These are phyloP conservation scores for Autographa gamma DNA, from an alignment of 2,888 invertebrate genomes.

Conservation along the genomic window DNA sequence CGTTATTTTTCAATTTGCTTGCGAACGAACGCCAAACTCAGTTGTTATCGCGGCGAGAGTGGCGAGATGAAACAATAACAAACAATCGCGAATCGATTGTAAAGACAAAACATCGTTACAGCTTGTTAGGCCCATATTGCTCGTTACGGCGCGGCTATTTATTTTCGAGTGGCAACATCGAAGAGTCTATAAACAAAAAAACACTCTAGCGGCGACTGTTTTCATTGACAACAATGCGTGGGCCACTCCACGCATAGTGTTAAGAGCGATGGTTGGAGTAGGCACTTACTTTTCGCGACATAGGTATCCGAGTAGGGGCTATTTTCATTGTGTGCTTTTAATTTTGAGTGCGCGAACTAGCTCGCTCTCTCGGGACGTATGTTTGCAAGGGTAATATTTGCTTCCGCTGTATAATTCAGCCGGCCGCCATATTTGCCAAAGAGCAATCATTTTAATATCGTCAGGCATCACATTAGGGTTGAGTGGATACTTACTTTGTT, in stretches of 20 bases:
- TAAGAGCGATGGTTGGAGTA: slow-evolving; percentile 83
- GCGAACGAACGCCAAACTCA: slow-evolving; percentile 63
- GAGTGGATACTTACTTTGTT: slow-evolving; percentile 81
- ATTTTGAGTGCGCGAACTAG: slow-evolving; percentile 91
- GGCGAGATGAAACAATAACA: slow-evolving; percentile 72
- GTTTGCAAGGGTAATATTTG: slow-evolving; percentile 90
- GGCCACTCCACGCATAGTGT: slow-evolving; percentile 77
- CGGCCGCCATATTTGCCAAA: slow-evolving; percentile 90
- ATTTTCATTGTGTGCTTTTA: slow-evolving; percentile 91
- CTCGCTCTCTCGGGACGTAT: slow-evolving; percentile 88
- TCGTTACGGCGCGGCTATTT: slow-evolving; percentile 85
- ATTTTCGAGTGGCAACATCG: slow-evolving; percentile 88
- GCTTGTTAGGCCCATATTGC: slow-evolving; percentile 85
- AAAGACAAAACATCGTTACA: slow-evolving; percentile 83
- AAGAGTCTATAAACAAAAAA: slow-evolving; percentile 88
- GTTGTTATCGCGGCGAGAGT: slow-evolving; percentile 65
- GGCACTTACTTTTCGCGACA: slow-evolving; percentile 88
- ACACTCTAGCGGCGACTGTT: slow-evolving; percentile 86
- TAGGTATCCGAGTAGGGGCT: slow-evolving; percentile 85
- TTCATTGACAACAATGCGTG: slow-evolving; percentile 87
- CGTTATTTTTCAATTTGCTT: slow-evolving; percentile 56
- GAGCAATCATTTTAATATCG: slow-evolving; percentile 91
- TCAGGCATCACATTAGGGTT: slow-evolving; percentile 87
- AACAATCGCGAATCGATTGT: slow-evolving; percentile 78
- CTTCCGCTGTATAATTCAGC: slow-evolving; percentile 90